A percentile compares a stretch with the other conserved stretches of the same genome.
Conservation (phyloP, 2,797 vertebrate species). For the Oophaga sylvatica region DNA sequence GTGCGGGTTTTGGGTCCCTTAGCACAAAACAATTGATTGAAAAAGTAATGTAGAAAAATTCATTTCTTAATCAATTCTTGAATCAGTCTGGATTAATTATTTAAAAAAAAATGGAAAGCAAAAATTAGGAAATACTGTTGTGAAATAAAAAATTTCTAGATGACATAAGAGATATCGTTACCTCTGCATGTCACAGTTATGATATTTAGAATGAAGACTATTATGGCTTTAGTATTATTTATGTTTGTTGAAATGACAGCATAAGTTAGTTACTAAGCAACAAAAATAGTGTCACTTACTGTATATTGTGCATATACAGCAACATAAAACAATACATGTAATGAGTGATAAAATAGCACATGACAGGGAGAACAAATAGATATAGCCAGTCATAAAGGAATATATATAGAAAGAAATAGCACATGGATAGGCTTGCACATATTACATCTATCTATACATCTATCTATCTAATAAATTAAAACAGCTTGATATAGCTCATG, state of each 20-base stretch:
- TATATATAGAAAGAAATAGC: neutral
- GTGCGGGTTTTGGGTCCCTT: neutral
- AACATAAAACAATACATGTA: neutral
- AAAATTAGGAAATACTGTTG: neutral
- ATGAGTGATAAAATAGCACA: neutral
- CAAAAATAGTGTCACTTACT: neutral
- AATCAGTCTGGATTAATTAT: neutral
- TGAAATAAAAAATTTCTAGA: neutral
- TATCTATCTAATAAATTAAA: neutral
- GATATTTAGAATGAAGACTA: too few species aligned
- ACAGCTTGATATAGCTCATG: too few species aligned
- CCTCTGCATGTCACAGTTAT: neutral
- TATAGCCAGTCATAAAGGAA: neutral
- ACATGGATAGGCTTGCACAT: neutral
- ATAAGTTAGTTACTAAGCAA: neutral
- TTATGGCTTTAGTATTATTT: too few species aligned
- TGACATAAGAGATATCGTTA: neutral
- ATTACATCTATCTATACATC: too few species aligned
- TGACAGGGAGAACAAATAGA: neutral
- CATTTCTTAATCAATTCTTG: neutral
- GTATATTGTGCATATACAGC: neutral
- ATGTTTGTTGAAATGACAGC: too few species aligned
- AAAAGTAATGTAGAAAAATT: neutral
- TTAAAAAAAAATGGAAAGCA: neutral
- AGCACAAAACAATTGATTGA: neutral